Evolutionary conservation across 2,888 invertebrate genomes (phyloP).

Genomic region (Drosophila histrio): DNA sequence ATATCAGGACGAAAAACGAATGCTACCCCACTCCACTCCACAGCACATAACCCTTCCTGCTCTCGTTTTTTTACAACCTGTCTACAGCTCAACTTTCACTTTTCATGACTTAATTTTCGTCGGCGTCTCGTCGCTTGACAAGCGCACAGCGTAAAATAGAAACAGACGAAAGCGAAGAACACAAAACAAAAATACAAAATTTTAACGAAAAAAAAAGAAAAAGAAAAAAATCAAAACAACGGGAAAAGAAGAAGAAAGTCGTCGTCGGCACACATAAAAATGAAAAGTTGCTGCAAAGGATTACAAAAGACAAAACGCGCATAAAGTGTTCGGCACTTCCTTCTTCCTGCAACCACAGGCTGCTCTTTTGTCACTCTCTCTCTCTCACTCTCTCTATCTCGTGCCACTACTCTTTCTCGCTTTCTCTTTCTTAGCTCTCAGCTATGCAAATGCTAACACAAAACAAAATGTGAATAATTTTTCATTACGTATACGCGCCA

Average conservation of each 20-base stretch:
- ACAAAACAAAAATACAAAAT: slow-evolving; percentile 17
- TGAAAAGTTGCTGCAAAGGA: slow-evolving; percentile 53
- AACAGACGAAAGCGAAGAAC: slow-evolving; percentile 30
- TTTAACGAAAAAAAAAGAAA: not conserved
- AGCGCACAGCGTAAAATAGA: slow-evolving; percentile 47
- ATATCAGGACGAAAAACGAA: slow-evolving; percentile 30
- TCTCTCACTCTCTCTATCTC: not conserved
- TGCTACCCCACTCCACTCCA: not conserved
- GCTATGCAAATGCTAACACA: slow-evolving; percentile 38
- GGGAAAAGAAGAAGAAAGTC: slow-evolving; percentile 25
- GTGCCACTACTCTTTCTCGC: not conserved
- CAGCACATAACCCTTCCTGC: not conserved
- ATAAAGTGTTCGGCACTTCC: slow-evolving; percentile 43
- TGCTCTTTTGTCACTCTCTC: slow-evolving; percentile 8
- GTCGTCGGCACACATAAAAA: slow-evolving; percentile 52
- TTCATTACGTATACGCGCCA: slow-evolving; percentile 44
- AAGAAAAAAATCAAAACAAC: slow-evolving; percentile 7
- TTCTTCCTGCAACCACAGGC: not conserved
- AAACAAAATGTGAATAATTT: slow-evolving; percentile 52
- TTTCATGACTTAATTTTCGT: slow-evolving; percentile 62
- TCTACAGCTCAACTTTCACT: slow-evolving; percentile 50
- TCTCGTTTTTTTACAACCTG: slow-evolving; percentile 22
- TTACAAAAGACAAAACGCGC: slow-evolving; percentile 52
- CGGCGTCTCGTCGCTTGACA: slow-evolving; percentile 44
- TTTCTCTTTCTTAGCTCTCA: not conserved